These are phyloP conservation scores for Metopia argyrocephala DNA, from an alignment of 2,888 invertebrate genomes.

Conservation along the genomic window DNA sequence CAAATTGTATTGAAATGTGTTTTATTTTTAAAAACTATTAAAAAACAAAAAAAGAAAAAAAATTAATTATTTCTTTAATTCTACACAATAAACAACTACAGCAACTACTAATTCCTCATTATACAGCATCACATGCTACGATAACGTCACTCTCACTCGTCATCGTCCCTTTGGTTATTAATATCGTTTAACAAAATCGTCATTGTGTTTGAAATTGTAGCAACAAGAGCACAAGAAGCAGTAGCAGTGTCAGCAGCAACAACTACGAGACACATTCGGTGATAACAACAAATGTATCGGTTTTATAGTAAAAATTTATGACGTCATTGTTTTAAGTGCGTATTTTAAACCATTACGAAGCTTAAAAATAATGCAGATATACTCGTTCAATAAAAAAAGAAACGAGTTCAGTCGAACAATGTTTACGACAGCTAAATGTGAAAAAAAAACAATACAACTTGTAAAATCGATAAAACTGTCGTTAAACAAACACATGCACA, in stretches of 20 bases:
- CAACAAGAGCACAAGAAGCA: too few species aligned
- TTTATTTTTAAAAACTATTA: too few species aligned
- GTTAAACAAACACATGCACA: background rate
- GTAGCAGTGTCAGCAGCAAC: background rate
- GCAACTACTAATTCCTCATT: constrained; percentile 23
- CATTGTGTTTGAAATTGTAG: background rate
- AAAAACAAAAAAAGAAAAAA: too few species aligned
- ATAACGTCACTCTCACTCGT: background rate
- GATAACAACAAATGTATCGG: constrained; percentile 4
- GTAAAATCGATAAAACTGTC: constrained; percentile 47
- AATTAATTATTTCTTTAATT: constrained; percentile 43
- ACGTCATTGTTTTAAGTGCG: constrained; percentile 45
- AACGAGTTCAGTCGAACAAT: constrained; percentile 58
- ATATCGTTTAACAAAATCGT: background rate
- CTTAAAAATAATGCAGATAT: constrained; percentile 39
- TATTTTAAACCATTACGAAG: constrained; percentile 18
- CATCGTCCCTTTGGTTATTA: background rate
- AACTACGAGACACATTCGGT: background rate
- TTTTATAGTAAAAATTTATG: constrained; percentile 42
- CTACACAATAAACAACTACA: constrained; percentile 39
- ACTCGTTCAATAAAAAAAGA: background rate
- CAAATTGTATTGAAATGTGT: too few species aligned
- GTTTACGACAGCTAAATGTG: constrained; percentile 37
- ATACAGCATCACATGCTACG: background rate
- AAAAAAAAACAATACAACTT: background rate